phyloP scores from a whole-genome alignment of 1,140 invertebrate species.

The Atopsyche davidsoni region DNA sequence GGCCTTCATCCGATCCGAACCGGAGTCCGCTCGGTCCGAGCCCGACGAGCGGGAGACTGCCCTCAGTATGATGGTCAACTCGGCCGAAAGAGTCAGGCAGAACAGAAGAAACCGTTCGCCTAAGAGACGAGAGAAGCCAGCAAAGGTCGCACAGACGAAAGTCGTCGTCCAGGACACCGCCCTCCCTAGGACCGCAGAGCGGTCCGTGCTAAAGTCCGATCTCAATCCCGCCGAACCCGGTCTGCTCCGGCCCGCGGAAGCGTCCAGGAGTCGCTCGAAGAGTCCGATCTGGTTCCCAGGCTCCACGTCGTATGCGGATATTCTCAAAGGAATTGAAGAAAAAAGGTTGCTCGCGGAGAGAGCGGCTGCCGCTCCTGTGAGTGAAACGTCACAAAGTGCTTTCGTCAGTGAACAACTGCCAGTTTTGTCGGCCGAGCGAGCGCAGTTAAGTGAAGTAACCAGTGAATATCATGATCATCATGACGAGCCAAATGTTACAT shows the following conservation, averaged over 20 bases:
- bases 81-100: slow-evolving; percentile 37
- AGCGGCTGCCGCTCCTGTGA: not conserved
- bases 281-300: slow-evolving; percentile 69
- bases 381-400: slow-evolving; percentile 22
- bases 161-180: slow-evolving; percentile 17
- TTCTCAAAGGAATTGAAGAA: slow-evolving; percentile 56
- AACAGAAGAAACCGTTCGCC: slow-evolving; percentile 39
- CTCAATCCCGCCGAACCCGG: slow-evolving; percentile 7
- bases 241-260: slow-evolving; percentile 33
- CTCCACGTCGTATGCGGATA: slow-evolving; percentile 69
- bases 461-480: slow-evolving; percentile 8
- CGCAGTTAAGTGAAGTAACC: slow-evolving; percentile 6
- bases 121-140: slow-evolving; percentile 30
- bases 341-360: slow-evolving; percentile 21
- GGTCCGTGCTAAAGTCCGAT: slow-evolving; percentile 4
- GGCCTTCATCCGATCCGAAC: slow-evolving; percentile 29
- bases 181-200: slow-evolving; percentile 13
- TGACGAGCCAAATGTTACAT: not conserved
- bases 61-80: slow-evolving; percentile 38
- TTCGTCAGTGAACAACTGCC: not conserved
- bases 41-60: slow-evolving; percentile 20
- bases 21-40: slow-evolving; percentile 1
- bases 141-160: slow-evolving; percentile 20
- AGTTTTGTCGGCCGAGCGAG: not conserved
- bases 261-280: slow-evolving; percentile 49